A percentile compares a stretch with the other conserved stretches of the same genome.
phyloP scores from a whole-genome alignment of 2,888 invertebrate genomes.

The Neoscelio sp. region DNA sequence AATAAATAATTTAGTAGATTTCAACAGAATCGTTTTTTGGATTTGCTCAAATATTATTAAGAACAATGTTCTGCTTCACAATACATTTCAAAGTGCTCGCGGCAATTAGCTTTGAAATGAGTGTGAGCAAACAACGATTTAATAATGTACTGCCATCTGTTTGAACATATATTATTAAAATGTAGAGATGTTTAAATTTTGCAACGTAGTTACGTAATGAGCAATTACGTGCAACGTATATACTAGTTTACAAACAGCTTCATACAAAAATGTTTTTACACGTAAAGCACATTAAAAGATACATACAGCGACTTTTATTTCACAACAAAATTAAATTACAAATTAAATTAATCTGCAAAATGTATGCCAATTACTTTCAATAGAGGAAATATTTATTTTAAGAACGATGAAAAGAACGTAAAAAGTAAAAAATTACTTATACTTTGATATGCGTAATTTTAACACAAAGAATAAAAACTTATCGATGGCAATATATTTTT shows the following conservation, averaged over 20 bases:
- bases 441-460: no score
- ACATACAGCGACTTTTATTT: no score
- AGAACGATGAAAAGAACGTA: no score
- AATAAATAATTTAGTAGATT: no score
- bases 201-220: slow-evolving; percentile 25
- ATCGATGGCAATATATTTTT: no score
- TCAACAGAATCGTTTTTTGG: slow-evolving; percentile 39
- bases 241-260: background rate
- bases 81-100: slow-evolving; percentile 46
- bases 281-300: no score
- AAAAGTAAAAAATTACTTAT: no score
- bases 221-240: slow-evolving; percentile 30
- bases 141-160: slow-evolving; percentile 51
- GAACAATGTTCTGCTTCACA: slow-evolving; percentile 36
- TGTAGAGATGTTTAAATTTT: slow-evolving; percentile 48
- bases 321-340: slow-evolving; percentile 1
- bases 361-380: slow-evolving; percentile 6
- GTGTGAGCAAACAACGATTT: slow-evolving; percentile 48
- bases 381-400: background rate
- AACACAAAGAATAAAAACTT: no score
- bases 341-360: slow-evolving; percentile 23
- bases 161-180: slow-evolving; percentile 44
- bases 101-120: slow-evolving; percentile 51
- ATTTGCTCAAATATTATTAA: slow-evolving; percentile 54
- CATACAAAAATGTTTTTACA: background rate